Conservation (phyloP, 2,113 vertebrate species). For the Melanerpes formicivorus region DNA sequence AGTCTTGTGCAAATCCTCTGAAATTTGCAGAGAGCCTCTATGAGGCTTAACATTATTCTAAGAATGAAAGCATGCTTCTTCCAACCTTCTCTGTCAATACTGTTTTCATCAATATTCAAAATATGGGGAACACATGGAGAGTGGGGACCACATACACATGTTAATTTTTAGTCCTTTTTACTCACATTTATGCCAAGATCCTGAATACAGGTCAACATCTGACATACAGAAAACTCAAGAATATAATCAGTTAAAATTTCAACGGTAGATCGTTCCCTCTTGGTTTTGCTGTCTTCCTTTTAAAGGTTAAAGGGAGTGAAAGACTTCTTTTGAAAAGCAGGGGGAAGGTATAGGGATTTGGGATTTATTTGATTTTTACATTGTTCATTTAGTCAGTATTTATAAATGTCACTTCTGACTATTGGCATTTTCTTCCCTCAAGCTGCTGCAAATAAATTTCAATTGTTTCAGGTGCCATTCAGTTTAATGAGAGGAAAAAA, state of each 20-base stretch:
- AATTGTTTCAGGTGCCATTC: slow-evolving; percentile 49
- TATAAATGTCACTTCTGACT: slow-evolving; percentile 46
- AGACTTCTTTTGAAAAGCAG: neutral
- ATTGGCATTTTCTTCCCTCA: slow-evolving; percentile 39
- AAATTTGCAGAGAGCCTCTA: neutral
- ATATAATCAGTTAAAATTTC: neutral
- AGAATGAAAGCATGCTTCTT: slow-evolving; percentile 3
- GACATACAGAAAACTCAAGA: neutral
- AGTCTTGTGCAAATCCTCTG: slow-evolving; percentile 26
- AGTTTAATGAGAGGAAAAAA: slow-evolving; percentile 18
- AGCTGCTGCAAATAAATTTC: slow-evolving; percentile 24
- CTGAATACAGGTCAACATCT: neutral
- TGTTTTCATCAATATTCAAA: neutral
- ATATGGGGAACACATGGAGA: neutral
- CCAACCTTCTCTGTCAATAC: neutral
- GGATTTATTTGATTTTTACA: neutral
- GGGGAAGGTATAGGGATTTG: neutral
- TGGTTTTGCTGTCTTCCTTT: slow-evolving; percentile 4
- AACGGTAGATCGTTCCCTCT: neutral
- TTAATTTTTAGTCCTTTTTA: neutral
- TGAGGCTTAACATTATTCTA: neutral
- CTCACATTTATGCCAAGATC: neutral
- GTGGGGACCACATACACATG: neutral
- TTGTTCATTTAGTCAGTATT: neutral
- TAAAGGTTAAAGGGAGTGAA: slow-evolving; percentile 11